A percentile compares a stretch with the other conserved stretches of the same genome.
Evolutionary conservation across 53 echinoderm and acorn worm genomes (phyloP).

Genomic region (Arbacia lixula): DNA sequence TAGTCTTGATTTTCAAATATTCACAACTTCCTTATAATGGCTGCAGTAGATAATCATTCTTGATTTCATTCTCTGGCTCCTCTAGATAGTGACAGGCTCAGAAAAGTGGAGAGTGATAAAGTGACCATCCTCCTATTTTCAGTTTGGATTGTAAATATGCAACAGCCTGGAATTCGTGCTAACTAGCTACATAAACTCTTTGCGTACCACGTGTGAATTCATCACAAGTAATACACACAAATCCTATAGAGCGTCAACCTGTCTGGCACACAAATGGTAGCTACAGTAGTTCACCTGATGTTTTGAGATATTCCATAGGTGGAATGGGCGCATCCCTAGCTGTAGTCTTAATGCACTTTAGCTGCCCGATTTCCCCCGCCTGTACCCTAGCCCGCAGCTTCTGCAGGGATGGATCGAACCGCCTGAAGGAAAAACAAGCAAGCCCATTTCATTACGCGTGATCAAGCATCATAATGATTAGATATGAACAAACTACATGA

Average conservation of each 20-base stretch:
- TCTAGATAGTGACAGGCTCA: too few species aligned
- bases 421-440: constrained; percentile 1
- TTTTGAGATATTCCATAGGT: constrained; percentile 70
- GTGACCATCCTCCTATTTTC: too few species aligned
- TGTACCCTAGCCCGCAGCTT: constrained; percentile 61
- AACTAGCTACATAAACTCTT: background rate
- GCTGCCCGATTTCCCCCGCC: constrained; percentile 76
- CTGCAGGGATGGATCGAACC: constrained; percentile 40
- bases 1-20: too few species aligned
- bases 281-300: constrained; percentile 68
- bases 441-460: too few species aligned
- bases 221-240: background rate
- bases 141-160: background rate
- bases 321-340: constrained; percentile 76
- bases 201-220: background rate
- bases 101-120: background rate
- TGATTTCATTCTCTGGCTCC: too few species aligned
- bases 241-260: background rate
- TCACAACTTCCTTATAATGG: too few species aligned
- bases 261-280: background rate
- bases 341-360: constrained; percentile 77
- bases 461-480: too few species aligned
- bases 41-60: too few species aligned
- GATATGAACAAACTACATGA: too few species aligned
- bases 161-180: background rate